Evolutionary conservation across 2,113 vertebrate species (phyloP).

Genomic region (Nesogale talazaci): DNA sequence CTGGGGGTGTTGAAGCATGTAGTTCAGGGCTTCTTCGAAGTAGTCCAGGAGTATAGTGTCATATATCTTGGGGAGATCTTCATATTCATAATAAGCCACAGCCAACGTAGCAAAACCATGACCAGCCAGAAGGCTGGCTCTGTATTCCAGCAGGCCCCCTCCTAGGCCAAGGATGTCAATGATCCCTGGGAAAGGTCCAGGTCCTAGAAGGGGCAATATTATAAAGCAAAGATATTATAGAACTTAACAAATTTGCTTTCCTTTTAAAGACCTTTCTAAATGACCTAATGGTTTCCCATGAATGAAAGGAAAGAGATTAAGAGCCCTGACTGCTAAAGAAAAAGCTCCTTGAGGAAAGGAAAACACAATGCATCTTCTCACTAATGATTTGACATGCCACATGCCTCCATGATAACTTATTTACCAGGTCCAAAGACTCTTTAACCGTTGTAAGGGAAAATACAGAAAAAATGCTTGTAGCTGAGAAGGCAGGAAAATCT

Average conservation of each 20-base stretch:
- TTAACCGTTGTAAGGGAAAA: neutral
- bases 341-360: neutral
- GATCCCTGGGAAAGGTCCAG: constrained; percentile 90
- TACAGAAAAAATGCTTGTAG: neutral
- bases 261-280: constrained; percentile 18
- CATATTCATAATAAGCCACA: constrained; percentile 88
- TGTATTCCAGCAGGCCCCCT: constrained; percentile 87
- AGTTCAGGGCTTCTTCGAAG: constrained; percentile 92
- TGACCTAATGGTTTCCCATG: neutral
- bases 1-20: constrained; percentile 86
- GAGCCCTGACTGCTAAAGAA: neutral
- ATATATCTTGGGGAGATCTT: constrained; percentile 87
- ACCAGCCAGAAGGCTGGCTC: constrained; percentile 90
- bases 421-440: neutral
- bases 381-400: neutral
- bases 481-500: neutral
- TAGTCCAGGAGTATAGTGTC: constrained; percentile 88
- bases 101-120: constrained; percentile 90
- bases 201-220: constrained; percentile 80
- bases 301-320: neutral
- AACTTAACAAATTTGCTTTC: neutral
- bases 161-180: constrained; percentile 88
- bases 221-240: neutral
- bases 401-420: neutral
- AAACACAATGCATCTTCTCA: neutral